Conservation (phyloP, 53 echinoderm and acorn worm species). For the Astropecten irregularis region DNA sequence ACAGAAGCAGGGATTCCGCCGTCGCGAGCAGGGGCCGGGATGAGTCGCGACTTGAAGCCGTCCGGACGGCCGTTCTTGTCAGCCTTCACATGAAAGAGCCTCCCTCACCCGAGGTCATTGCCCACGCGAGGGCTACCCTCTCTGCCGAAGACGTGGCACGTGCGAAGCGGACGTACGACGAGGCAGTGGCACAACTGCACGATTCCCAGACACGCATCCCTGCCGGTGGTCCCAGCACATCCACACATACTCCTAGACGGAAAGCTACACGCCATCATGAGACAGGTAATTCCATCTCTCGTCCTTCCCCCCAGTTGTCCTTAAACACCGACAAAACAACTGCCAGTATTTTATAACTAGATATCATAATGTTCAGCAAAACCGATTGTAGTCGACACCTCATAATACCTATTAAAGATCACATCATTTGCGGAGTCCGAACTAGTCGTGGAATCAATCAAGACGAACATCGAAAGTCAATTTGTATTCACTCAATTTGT, state of each 20-base stretch:
- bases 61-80: constrained; percentile 23
- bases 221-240: background rate
- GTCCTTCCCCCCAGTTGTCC: background rate
- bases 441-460: no score
- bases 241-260: background rate
- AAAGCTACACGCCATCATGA: background rate
- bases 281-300: constrained; percentile 1
- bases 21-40: background rate
- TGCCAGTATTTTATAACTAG: no score
- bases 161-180: background rate
- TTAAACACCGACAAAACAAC: no score
- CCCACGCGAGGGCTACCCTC: constrained; percentile 3
- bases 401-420: no score
- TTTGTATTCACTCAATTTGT: no score
- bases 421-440: no score
- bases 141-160: background rate
- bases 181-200: background rate
- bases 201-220: background rate
- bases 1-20: no score
- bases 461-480: no score
- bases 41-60: constrained; percentile 3
- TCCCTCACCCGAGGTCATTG: constrained; percentile 33
- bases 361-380: no score
- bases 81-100: constrained; percentile 31
- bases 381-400: no score